phyloP scores from a whole-genome alignment of 2,113 vertebrate genomes.

The Falcunculus frontatus region DNA sequence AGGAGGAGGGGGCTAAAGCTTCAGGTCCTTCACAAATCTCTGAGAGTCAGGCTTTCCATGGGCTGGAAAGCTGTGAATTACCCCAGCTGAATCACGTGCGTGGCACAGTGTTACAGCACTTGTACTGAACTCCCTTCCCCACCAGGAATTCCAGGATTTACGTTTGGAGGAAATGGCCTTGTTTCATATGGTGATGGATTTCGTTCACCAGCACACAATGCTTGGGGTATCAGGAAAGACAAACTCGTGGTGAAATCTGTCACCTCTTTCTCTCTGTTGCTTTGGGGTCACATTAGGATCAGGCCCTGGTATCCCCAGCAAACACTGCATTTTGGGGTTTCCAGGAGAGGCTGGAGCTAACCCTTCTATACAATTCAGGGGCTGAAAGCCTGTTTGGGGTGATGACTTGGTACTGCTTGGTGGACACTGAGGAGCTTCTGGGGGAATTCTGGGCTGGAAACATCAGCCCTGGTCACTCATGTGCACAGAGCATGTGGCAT shows the following conservation, averaged over 20 bases:
- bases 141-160: background rate
- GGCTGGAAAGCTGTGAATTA: background rate
- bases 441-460: background rate
- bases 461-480: no score
- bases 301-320: background rate
- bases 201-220: background rate
- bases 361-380: rapidly evolving
- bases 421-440: background rate
- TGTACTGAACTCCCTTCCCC: background rate
- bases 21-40: background rate
- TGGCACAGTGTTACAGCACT: background rate
- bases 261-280: background rate
- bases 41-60: background rate
- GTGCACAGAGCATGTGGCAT: rapidly evolving
- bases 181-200: background rate
- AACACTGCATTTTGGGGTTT: background rate
- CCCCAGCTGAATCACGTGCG: background rate
- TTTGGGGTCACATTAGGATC: background rate
- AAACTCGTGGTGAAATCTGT: background rate
- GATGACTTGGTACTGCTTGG: no score
- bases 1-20: background rate
- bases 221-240: background rate
- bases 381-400: background rate
- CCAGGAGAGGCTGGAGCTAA: background rate
- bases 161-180: background rate